Base-by-base conservation (phyloP, 1,140 invertebrate species). In the Paraescarpia echinospica region DNA sequence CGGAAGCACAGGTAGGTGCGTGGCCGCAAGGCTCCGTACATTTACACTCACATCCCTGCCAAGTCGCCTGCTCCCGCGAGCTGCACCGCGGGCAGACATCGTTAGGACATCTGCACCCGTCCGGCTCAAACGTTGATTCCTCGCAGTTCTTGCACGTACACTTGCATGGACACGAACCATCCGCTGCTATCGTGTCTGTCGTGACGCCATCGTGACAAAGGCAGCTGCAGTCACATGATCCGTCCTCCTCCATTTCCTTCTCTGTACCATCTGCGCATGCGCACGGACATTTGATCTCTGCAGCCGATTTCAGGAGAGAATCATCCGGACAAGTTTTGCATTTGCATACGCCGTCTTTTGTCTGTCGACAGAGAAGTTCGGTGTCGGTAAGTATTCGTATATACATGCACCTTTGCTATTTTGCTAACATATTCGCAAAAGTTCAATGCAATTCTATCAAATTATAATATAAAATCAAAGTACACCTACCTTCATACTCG, bases 131-230 rank as follows among this genome's bases (percentile, higher is more conserved):
- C 89, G 33, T 89, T 89, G 89, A 89, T 89, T 89, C 89, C 34
- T 5, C 34, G 89, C 89, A 89, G 89, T 89, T 89, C 89, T 89
- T 89, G 89, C 89, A 89, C 33, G 89, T 89, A 14, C 89, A 89
- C 33, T 9, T 33, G 34, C 89, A 89, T 9, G 33, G 33, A 89
- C 89, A 89, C 9, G 33, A 33, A 34, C 89, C 89, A 14, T 34
- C 34, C 34, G 33, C 89, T 9, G 33, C 34, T 33, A 14, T 6
- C 18, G 4, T 89, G 33, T 34, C 89, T 41, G 4, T 41, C 12
- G 41, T 41, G 41, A 41, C 41, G 4, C 41, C 41, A 12, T 41
- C 41, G 4, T 41, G 4, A 12, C 41, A 41, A 4, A 41, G 4
- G 12, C 41, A 41, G 12, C 41, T 12, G 41, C 41, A 41, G 33